Evolutionary conservation across 2,113 vertebrate species (phyloP), one percentile per base, ranked within the genome.

Genomic region (Dasyurus viverrinus): DNA sequence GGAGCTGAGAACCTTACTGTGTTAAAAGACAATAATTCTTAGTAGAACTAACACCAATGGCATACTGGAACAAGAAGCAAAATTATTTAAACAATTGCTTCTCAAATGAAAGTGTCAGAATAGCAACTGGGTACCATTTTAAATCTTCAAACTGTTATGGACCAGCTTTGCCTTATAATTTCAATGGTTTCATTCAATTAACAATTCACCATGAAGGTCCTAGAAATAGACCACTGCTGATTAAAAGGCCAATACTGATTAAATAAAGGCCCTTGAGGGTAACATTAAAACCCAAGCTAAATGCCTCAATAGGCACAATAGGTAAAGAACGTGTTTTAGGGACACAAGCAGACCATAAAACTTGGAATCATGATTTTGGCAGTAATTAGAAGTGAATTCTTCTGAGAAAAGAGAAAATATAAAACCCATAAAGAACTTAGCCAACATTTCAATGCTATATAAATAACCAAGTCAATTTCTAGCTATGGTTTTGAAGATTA

Each of bases 21-120:
- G 95, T 97, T 97, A 97, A 97, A 98, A 95, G 94, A 96, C 97
- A 97, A 95, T 96, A 92, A 97, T 95, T 97, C 97, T 97, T 93
- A 96, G 93, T 92, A 97, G 94, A 96, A 96, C 96, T 96, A 96
- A 97, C 96, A 96, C 93, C 84, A 96, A 94, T 89, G 96, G 68
- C 90, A 95, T 91, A 48, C 84, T 95, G 92, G 96, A 97, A 97
- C 94, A 96, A 90, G 96, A 97, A 97, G 55, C 55, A 30, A 97
- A 97, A 91, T 27, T 76, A 95, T 48, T 53, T 93, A 96, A 95
- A 95, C 89, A 97, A 95, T 84, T 52, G 96, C 90, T 96, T 95
- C 30, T 46, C 55, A 92, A 94, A 55, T 91, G 93, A 94, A 95
- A 42, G 55, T 95, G 92, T 98, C 94, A 91, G 60, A 97, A 90